phyloP scores from a whole-genome alignment of 2,888 invertebrate genomes.

The Thereva nobilitata region DNA sequence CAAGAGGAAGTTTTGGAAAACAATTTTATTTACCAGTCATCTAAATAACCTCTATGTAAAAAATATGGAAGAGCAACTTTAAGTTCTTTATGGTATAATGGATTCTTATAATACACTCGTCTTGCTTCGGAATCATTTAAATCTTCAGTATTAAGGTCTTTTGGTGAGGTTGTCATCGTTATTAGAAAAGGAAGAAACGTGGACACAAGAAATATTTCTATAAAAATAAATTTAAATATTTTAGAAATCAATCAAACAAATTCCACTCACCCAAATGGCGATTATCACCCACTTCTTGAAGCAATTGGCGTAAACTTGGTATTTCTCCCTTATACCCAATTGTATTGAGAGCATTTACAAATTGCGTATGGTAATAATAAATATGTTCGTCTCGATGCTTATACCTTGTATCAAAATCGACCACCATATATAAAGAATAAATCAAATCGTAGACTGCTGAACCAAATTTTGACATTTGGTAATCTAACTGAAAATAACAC shows the following conservation, averaged over 20 bases:
- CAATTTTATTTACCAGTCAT: no score
- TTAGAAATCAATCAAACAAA: no score
- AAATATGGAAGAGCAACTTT: neutral
- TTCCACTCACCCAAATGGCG: constrained; percentile 7
- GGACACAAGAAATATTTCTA: neutral
- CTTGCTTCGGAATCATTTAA: neutral
- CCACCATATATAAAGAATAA: constrained; percentile 33
- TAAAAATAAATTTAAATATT: neutral
- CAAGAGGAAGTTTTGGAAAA: no score
- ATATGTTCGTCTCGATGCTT: constrained; percentile 35
- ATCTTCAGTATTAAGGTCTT: neutral
- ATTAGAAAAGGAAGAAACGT: neutral
- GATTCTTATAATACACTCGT: neutral
- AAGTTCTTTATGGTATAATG: neutral
- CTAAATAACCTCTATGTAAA: neutral
- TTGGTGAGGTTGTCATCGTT: neutral
- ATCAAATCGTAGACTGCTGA: constrained; percentile 38
- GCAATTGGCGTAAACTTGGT: constrained; percentile 6
- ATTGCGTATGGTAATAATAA: constrained; percentile 31
- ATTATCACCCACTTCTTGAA: no score
- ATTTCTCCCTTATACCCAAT: constrained; percentile 31
- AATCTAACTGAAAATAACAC: constrained; percentile 37
- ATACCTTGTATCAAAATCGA: constrained; percentile 29
- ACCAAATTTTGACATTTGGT: constrained; percentile 37
- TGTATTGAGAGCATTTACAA: constrained; percentile 30